Conservation (phyloP, 2,888 invertebrate genomes). For the Tetrapedia diversipes region DNA sequence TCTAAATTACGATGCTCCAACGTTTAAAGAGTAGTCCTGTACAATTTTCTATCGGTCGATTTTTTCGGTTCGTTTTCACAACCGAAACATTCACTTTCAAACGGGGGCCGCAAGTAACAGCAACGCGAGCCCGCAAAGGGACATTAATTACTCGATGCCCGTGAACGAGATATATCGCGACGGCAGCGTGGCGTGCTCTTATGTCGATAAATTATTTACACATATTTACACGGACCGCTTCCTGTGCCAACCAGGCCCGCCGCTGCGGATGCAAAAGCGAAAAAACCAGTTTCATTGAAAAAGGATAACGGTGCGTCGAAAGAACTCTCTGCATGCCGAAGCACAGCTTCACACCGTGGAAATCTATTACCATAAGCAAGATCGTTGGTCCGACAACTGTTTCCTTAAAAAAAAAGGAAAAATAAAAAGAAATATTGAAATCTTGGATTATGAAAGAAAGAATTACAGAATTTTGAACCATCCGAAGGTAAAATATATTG, state of each 20-base stretch:
- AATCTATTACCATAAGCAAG: constrained; percentile 43
- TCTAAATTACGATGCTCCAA: no score
- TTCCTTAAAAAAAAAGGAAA: not conserved
- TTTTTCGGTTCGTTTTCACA: not conserved
- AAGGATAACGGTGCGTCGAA: constrained; percentile 46
- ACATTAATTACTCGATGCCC: constrained; percentile 63
- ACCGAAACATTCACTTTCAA: constrained; percentile 44
- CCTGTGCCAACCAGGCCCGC: constrained; percentile 38
- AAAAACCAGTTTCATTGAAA: constrained; percentile 66
- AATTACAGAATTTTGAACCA: no score
- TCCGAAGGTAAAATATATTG: no score
- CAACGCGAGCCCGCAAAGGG: constrained; percentile 34
- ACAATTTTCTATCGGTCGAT: no score
- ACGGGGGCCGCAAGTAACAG: constrained; percentile 1
- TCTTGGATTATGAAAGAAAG: no score
- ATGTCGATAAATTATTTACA: constrained; percentile 67
- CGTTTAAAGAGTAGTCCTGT: no score
- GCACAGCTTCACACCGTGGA: constrained; percentile 46
- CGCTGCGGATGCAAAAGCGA: constrained; percentile 57
- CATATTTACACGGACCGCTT: constrained; percentile 58
- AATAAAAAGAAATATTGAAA: no score
- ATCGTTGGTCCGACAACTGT: constrained; percentile 2
- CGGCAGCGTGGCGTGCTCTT: constrained; percentile 42
- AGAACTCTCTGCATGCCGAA: constrained; percentile 54
- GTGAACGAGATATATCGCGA: constrained; percentile 59